Percentiles rank a stretch among this genome's conserved stretches.
Evolutionary conservation across 23 tunicate genomes (phyloP).

Genomic region (Oikopleura albicans): DNA sequence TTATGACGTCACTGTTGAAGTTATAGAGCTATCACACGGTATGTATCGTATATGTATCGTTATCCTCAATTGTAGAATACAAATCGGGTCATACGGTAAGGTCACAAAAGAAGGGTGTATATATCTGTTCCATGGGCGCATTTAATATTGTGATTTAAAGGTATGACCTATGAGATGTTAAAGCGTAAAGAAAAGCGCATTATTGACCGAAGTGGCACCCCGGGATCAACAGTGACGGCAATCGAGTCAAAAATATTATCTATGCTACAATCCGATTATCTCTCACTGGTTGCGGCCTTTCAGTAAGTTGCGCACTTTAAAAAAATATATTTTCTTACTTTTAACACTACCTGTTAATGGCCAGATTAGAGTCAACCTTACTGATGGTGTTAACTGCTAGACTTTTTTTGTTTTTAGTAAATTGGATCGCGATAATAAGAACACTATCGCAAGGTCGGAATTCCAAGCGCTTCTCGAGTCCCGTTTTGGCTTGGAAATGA

Average conservation of each 20-base stretch:
- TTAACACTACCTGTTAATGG: too few species aligned
- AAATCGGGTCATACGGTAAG: too few species aligned
- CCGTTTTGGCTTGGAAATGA: slow-evolving; percentile 20
- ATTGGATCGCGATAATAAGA: slow-evolving; percentile 63
- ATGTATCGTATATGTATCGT: too few species aligned
- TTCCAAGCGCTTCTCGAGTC: slow-evolving; percentile 87
- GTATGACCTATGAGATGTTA: slow-evolving; percentile 45
- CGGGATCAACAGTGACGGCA: slow-evolving; percentile 79
- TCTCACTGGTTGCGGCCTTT: slow-evolving; percentile 65
- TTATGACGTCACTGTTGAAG: too few species aligned
- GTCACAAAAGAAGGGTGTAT: too few species aligned
- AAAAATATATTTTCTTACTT: neutral
- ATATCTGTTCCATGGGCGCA: too few species aligned
- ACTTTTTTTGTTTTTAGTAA: slow-evolving; percentile 19
- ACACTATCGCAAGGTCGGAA: slow-evolving; percentile 64
- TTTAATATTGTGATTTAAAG: too few species aligned
- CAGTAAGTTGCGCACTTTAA: slow-evolving; percentile 8
- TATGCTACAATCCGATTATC: slow-evolving; percentile 72
- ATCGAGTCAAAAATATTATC: slow-evolving; percentile 76
- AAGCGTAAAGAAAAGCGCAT: neutral
- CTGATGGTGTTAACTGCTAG: too few species aligned
- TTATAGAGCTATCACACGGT: too few species aligned
- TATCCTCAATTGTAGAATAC: too few species aligned
- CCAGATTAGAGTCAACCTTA: too few species aligned
- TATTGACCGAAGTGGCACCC: slow-evolving; percentile 28